Evolutionary conservation across 2,888 invertebrate genomes (phyloP).

Genomic region (Acleris literana): DNA sequence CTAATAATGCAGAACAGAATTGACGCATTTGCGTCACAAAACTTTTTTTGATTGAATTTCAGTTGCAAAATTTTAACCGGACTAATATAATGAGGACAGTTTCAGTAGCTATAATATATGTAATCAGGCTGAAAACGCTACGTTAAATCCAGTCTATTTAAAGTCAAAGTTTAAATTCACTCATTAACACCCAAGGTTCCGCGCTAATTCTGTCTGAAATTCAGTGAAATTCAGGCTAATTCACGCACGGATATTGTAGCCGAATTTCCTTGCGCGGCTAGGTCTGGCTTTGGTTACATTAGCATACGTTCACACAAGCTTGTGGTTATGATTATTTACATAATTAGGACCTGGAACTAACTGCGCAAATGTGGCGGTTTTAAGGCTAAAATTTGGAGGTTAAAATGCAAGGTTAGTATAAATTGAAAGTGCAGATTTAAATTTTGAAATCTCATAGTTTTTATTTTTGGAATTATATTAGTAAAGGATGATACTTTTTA

Average conservation of each 20-base stretch:
- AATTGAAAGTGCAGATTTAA: conserved; percentile 30
- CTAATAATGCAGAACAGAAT: too few species aligned
- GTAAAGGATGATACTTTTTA: not conserved
- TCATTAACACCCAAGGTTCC: conserved; percentile 5
- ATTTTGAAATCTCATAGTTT: not conserved
- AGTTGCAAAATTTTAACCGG: too few species aligned
- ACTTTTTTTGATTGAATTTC: too few species aligned
- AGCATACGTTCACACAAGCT: conserved; percentile 37
- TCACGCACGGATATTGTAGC: conserved; percentile 26
- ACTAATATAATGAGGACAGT: not conserved
- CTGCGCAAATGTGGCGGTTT: conserved; percentile 33
- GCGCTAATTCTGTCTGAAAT: conserved; percentile 6
- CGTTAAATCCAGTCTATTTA: not conserved
- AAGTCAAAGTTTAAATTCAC: conserved; percentile 6
- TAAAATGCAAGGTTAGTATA: conserved; percentile 25
- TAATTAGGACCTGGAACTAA: conserved; percentile 36
- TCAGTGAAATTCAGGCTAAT: conserved; percentile 15
- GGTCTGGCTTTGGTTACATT: conserved; percentile 29
- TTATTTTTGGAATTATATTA: not conserved
- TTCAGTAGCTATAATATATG: not conserved
- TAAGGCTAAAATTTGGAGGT: conserved; percentile 32
- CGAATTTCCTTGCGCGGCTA: conserved; percentile 25
- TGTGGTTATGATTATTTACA: conserved; percentile 38
- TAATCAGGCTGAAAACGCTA: not conserved
- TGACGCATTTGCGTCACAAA: too few species aligned